Conservation (phyloP, 2,888 invertebrate species). For the Eupithecia insigniata region DNA sequence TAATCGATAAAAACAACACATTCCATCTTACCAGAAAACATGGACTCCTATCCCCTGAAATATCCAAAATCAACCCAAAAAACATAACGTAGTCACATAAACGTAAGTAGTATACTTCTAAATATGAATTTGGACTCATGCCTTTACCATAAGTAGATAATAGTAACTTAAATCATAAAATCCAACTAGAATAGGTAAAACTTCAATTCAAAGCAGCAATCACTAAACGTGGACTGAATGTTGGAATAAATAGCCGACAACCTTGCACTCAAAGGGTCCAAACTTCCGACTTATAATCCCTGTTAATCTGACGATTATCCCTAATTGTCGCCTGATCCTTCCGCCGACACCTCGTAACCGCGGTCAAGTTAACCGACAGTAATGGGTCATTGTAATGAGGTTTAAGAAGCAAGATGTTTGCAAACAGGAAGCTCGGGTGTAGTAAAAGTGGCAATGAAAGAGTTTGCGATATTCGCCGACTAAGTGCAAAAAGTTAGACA, state of each 20-base stretch:
- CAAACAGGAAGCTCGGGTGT: constrained; percentile 38
- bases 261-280: neutral
- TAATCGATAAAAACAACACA: no score
- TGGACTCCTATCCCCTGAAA: no score
- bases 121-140: no score
- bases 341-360: constrained; percentile 23
- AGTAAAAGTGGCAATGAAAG: neutral
- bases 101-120: no score
- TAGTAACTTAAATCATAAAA: no score
- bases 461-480: constrained; percentile 4
- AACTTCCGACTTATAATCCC: constrained; percentile 17
- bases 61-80: no score
- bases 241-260: neutral
- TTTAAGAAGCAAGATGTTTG: constrained; percentile 37
- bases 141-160: no score
- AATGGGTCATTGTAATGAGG: constrained; percentile 9
- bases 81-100: no score
- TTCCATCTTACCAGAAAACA: no score
- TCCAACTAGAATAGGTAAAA: no score
- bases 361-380: constrained; percentile 9
- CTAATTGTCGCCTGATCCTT: constrained; percentile 24
- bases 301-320: constrained; percentile 26
- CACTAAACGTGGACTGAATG: neutral
- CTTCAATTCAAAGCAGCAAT: neutral
- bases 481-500: neutral